Evolutionary conservation across 1,140 invertebrate species (phyloP), one percentile per base, ranked within the genome.

Genomic region (Homalodisca vitripennis): DNA sequence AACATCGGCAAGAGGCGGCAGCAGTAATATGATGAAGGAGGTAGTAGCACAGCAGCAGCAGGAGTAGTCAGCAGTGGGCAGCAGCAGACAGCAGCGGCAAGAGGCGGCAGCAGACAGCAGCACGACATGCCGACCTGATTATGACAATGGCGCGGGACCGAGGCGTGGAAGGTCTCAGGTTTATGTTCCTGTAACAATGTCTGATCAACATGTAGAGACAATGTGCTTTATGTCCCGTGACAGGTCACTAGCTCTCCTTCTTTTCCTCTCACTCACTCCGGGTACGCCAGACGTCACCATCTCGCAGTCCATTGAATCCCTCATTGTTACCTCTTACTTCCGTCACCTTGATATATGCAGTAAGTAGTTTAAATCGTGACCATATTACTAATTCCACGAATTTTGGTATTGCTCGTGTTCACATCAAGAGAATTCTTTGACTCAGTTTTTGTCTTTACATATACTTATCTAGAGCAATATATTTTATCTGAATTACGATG

Each of bases 151-250:
- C 2, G n/a, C n/a, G n/a, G 29, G 22, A 22, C 3, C 6, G 55
- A 22, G n/a, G 48, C 17, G 14, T 13, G 55, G 55, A 60, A 60
- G 55, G 55, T 60, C 55, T 60, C n/a, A 26, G 55, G 22, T 60
- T 60, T 51, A 51, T 51, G 48, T 51, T 51, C 48, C 3, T 51
- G 48, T 51, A 51, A 60, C 55, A 60, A 60, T 60, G 55, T 60
- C 55, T 60, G 55, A 60, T 60, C 24, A 60, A 60, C 55, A 60
- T 60, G 55, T 60, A 60, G 48, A 60, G 55, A 60, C 55, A 60
- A 60, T 60, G 55, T 60, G 55, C 55, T 60, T 30, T 60, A 60
- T 60, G 55, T 27, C 24, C 55, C 55, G 55, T 60, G 55, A 60
- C 55, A 60, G 55, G 55, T 60, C 55, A 26, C 55, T 30, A 13